Percentiles rank a stretch among this genome's conserved stretches.
phyloP scores from a whole-genome alignment of 2,113 vertebrate genomes.

The Anas platyrhynchos region DNA sequence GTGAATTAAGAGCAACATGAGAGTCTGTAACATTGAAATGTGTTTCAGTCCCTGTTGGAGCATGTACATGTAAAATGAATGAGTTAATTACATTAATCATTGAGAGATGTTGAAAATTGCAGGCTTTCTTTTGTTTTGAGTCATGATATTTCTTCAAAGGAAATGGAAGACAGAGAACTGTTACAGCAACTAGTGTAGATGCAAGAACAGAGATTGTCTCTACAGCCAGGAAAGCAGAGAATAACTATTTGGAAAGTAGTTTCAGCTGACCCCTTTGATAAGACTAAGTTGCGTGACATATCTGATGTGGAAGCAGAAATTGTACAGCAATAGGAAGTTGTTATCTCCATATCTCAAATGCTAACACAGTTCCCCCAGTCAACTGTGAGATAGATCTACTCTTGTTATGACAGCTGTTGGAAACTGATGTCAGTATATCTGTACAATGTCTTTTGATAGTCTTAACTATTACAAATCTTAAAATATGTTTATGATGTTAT shows the following conservation, averaged over 20 bases:
- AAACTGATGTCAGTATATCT: conserved; percentile 67
- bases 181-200: neutral
- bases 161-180: neutral
- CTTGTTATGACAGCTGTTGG: conserved; percentile 66
- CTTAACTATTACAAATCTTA: conserved; percentile 59
- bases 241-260: conserved; percentile 15
- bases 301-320: conserved; percentile 55
- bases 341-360: conserved; percentile 65
- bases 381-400: conserved; percentile 18
- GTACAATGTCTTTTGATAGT: conserved; percentile 62
- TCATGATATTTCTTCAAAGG: neutral
- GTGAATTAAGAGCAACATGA: neutral
- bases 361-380: conserved; percentile 42
- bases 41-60: neutral
- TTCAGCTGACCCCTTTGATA: conserved; percentile 48
- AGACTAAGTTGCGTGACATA: conserved; percentile 18
- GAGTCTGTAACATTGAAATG: neutral
- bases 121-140: conserved; percentile 23
- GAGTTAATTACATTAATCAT: neutral
- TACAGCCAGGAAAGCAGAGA: conserved; percentile 11
- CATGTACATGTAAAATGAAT: neutral
- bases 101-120: neutral
- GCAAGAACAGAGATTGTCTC: neutral
- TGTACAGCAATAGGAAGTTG: conserved; percentile 52
- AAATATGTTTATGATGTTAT: conserved; percentile 68